phyloP scores from a whole-genome alignment of 2,113 vertebrate species.

The Ginglymostoma cirratum region DNA sequence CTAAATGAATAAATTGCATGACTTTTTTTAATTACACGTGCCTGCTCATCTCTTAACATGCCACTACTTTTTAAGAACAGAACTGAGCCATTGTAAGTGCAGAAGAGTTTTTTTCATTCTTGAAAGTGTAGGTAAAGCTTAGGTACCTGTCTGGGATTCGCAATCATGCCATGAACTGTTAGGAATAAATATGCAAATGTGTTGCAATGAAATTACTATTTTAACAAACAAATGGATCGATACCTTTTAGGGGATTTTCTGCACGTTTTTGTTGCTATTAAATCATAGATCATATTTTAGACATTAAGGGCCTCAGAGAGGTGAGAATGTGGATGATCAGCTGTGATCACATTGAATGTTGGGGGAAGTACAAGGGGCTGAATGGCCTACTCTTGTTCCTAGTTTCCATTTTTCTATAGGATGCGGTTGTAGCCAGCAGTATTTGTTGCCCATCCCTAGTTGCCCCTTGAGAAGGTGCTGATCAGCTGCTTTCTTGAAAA shows the following conservation, averaged over 20 bases:
- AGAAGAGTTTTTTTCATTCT: not conserved
- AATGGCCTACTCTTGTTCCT: too few relatives aligned
- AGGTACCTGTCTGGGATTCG: not conserved
- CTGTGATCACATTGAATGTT: too few relatives aligned
- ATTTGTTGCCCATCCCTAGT: not conserved
- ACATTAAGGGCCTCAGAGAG: too few relatives aligned
- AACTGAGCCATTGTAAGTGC: not conserved
- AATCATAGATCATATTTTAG: too few relatives aligned
- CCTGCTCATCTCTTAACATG: not conserved
- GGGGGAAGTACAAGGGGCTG: too few relatives aligned
- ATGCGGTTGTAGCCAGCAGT: not conserved
- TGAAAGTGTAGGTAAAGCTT: not conserved
- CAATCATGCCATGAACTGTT: not conserved
- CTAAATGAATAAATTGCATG: not conserved
- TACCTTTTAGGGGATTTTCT: not conserved
- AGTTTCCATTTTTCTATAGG: not conserved
- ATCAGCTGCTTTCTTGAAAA: not conserved
- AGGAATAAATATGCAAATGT: not conserved
- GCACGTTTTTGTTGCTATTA: not conserved
- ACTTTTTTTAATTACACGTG: not conserved
- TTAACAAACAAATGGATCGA: not conserved
- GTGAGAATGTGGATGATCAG: too few relatives aligned
- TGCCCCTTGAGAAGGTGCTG: not conserved
- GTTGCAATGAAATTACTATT: not conserved
- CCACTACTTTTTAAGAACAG: not conserved